phyloP scores from a whole-genome alignment of 2,113 vertebrate genomes.

The Podarcis raffonei region DNA sequence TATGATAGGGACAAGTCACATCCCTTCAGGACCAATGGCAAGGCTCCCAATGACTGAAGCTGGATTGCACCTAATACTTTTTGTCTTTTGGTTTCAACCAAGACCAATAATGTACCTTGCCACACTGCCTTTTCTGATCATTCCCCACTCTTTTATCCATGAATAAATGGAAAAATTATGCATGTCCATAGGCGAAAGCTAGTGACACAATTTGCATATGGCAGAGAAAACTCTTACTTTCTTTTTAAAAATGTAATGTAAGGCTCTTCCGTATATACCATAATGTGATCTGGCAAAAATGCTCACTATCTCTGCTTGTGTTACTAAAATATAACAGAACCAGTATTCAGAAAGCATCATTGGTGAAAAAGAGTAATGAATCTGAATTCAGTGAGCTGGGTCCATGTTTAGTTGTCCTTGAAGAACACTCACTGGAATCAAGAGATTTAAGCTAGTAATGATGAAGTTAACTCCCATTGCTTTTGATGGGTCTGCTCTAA shows the following conservation, averaged over 20 bases:
- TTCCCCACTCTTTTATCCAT: not conserved
- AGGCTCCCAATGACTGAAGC: not conserved
- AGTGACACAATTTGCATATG: not conserved
- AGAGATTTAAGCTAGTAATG: too few species aligned
- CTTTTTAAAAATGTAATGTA: too few species aligned
- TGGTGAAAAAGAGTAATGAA: too few species aligned
- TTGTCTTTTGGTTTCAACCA: slow-evolving; percentile 2
- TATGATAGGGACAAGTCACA: not conserved
- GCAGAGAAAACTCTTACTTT: not conserved
- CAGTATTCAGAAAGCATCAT: too few species aligned
- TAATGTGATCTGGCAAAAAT: not conserved
- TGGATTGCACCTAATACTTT: not conserved
- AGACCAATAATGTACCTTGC: not conserved
- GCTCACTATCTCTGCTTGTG: too few species aligned
- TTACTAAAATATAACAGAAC: too few species aligned
- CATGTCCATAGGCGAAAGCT: not conserved
- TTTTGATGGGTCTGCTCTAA: too few species aligned
- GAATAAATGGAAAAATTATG: not conserved
- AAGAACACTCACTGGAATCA: too few species aligned
- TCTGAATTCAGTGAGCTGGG: too few species aligned
- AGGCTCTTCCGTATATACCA: not conserved
- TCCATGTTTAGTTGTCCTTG: too few species aligned
- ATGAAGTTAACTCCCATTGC: too few species aligned
- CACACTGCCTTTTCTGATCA: not conserved
- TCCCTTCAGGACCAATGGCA: not conserved